These are phyloP conservation scores for Sander vitreus DNA, from an alignment of 2,113 vertebrate genomes.

Conservation along the genomic window DNA sequence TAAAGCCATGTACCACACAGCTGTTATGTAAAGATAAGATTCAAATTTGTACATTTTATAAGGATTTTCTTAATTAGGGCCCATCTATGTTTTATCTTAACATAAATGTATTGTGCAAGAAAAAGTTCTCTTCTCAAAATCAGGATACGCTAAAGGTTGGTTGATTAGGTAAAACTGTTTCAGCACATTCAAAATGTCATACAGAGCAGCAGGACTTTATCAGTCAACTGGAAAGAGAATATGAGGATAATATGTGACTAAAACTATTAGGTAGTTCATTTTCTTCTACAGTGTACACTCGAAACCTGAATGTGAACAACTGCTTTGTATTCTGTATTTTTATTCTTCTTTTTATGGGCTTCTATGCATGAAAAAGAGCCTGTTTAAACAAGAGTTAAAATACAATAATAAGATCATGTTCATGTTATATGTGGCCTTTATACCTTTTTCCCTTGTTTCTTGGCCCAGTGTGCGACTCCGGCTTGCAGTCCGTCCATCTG, in stretches of 20 bases:
- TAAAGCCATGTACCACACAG: background rate
- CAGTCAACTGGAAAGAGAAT: too few species aligned
- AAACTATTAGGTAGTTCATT: too few species aligned
- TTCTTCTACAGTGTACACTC: background rate
- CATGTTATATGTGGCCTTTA: background rate
- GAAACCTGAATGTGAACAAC: background rate
- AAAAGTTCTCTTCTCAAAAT: too few species aligned
- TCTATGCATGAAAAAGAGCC: background rate
- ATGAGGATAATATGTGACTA: too few species aligned
- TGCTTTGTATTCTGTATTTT: conserved; percentile 2
- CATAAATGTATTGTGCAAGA: background rate
- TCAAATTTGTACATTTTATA: background rate
- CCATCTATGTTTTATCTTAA: background rate
- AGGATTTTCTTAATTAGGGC: background rate
- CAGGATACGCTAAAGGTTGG: too few species aligned
- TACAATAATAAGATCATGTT: background rate
- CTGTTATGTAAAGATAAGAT: background rate
- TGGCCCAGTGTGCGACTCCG: conserved; percentile 87
- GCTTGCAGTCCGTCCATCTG: conserved; percentile 91
- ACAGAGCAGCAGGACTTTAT: too few species aligned
- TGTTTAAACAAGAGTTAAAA: background rate
- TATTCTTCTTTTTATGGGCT: background rate
- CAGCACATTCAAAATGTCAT: too few species aligned
- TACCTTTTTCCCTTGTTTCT: conserved; percentile 83
- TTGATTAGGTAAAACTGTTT: too few species aligned